Conservation (phyloP, 2,888 invertebrate species). For the Protophormia terraenovae region DNA sequence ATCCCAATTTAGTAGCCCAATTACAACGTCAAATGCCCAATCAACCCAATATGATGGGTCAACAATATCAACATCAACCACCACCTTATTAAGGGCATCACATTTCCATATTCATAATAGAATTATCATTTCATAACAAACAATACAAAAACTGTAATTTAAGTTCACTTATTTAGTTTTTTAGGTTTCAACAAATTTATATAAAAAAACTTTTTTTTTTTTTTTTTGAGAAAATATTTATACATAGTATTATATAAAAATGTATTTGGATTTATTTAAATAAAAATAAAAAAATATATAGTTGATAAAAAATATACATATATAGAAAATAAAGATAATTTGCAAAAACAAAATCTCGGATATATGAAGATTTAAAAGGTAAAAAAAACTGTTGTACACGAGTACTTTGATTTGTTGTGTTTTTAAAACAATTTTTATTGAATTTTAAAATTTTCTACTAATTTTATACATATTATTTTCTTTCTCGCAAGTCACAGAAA, state of each 20-base stretch:
- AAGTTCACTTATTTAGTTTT: constrained; percentile 63
- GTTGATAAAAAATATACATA: not conserved
- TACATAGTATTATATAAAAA: constrained; percentile 62
- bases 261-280: constrained; percentile 57
- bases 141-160: constrained; percentile 52
- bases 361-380: too few species aligned
- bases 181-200: constrained; percentile 54
- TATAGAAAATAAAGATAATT: not conserved
- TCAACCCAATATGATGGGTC: constrained; percentile 77
- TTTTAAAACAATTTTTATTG: too few species aligned
- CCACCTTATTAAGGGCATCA: constrained; percentile 75
- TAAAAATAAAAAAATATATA: constrained; percentile 11
- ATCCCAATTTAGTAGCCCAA: constrained; percentile 86
- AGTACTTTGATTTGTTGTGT: not conserved
- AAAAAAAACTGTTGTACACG: too few species aligned
- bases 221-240: constrained; percentile 55
- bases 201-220: constrained; percentile 35
- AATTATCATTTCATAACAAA: constrained; percentile 19
- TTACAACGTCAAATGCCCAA: constrained; percentile 84
- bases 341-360: too few species aligned
- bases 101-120: constrained; percentile 25
- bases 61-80: constrained; percentile 82
- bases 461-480: too few species aligned
- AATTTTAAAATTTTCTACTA: too few species aligned
- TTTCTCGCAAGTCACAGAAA: too few species aligned